Percentiles rank a stretch among this genome's conserved stretches.
phyloP scores from a whole-genome alignment of 30 jellyfish, hydroid and myxozoan species.

The Aurelia aurita complex sp. Pacific region DNA sequence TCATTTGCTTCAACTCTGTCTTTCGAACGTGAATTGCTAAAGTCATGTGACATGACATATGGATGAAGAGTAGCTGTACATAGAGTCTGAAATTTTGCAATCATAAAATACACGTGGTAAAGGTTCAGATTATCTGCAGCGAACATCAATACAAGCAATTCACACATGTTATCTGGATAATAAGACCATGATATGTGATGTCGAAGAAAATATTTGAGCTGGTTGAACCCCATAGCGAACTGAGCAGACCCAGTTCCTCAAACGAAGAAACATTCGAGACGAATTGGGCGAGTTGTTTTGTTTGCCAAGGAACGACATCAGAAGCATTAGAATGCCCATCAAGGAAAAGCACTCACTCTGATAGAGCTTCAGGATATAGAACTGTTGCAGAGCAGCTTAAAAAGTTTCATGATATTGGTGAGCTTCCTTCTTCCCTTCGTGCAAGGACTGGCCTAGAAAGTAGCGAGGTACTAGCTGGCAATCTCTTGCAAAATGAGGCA shows the following conservation, averaged over 20 bases:
- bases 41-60: background rate
- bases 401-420: conserved; percentile 2
- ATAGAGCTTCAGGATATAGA: conserved; percentile 2
- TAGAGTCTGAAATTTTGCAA: background rate
- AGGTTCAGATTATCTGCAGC: no score
- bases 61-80: background rate
- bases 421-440: background rate
- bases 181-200: conserved; percentile 22
- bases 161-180: background rate
- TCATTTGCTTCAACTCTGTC: background rate
- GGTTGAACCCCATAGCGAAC: conserved; percentile 19
- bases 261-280: conserved; percentile 8
- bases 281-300: background rate
- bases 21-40: conserved; percentile 20
- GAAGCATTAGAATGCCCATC: background rate
- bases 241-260: conserved; percentile 12
- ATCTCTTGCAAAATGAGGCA: background rate
- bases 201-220: conserved; percentile 7
- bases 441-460: background rate
- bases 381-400: conserved; percentile 4
- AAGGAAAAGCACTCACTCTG: background rate
- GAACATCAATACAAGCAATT: no score
- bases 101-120: background rate
- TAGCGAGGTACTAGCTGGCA: background rate
- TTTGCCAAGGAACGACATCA: background rate